Evolutionary conservation across 1,140 invertebrate species (phyloP).

Genomic region (Ditylenchus dipsaci): DNA sequence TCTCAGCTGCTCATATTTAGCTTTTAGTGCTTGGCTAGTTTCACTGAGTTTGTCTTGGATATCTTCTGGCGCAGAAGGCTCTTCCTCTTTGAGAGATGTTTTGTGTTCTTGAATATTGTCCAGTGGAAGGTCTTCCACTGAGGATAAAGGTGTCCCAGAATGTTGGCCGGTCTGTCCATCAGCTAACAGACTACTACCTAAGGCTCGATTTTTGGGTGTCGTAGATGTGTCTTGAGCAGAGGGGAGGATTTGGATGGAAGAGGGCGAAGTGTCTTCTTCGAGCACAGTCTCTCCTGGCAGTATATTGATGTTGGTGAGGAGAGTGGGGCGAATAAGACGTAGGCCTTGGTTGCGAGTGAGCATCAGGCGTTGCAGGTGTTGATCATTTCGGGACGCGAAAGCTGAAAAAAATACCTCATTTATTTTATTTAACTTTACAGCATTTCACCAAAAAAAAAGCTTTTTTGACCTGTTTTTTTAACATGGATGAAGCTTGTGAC

Average conservation of each 20-base stretch:
- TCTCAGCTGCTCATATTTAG: background rate
- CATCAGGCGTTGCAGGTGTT: conserved; percentile 11
- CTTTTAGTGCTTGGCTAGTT: background rate
- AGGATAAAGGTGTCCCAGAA: background rate
- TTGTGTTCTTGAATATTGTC: too few species aligned
- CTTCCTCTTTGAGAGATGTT: too few species aligned
- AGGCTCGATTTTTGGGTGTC: background rate
- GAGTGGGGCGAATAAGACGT: conserved; percentile 9
- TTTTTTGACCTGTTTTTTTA: too few species aligned
- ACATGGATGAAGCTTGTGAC: too few species aligned
- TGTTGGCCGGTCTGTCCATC: background rate
- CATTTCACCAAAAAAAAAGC: too few species aligned
- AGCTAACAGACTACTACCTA: background rate
- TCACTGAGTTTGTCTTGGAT: background rate
- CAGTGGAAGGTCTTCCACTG: too few species aligned
- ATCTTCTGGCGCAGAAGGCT: too few species aligned
- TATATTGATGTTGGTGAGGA: conserved; percentile 22
- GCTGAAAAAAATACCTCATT: too few species aligned
- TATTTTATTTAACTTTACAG: too few species aligned
- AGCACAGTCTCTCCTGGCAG: conserved; percentile 9
- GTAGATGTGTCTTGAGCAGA: too few species aligned
- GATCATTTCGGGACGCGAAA: conserved; percentile 6
- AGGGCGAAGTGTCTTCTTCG: too few species aligned
- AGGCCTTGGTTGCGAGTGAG: background rate
- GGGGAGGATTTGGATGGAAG: too few species aligned